Evolutionary conservation across 2,113 vertebrate species (phyloP).

Genomic region (Tympanuchus pallidicinctus): DNA sequence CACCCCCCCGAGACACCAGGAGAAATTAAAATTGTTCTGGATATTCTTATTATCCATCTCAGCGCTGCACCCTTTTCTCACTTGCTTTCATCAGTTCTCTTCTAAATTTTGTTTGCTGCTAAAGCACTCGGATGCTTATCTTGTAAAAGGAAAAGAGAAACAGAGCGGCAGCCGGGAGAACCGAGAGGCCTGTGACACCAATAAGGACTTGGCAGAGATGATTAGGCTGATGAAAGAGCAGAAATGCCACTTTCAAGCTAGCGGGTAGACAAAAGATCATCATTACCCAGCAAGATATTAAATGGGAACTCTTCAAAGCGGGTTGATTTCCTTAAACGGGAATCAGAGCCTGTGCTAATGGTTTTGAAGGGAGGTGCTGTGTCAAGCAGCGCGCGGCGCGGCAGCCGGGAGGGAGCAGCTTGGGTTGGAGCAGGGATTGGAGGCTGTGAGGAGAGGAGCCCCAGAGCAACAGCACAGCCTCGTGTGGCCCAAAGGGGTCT

Average conservation of each 20-base stretch:
- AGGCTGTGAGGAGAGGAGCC: background rate
- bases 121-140: background rate
- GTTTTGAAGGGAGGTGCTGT: background rate
- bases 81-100: background rate
- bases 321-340: slow-evolving; percentile 14
- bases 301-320: slow-evolving; percentile 49
- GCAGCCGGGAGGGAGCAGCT: background rate
- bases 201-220: slow-evolving; percentile 22
- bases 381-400: background rate
- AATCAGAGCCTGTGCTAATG: background rate
- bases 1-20: background rate
- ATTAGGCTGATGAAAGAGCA: slow-evolving; percentile 62
- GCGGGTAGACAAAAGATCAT: slow-evolving; percentile 51
- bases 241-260: slow-evolving; percentile 58
- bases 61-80: accelerated
- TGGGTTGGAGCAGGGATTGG: background rate
- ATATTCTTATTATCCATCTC: background rate
- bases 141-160: background rate
- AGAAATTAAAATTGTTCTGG: background rate
- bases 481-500: background rate
- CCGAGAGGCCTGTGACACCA: slow-evolving; percentile 12
- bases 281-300: background rate
- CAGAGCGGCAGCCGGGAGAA: background rate
- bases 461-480: too few species aligned
- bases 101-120: background rate